Percentiles rank a stretch among this genome's conserved stretches.
Evolutionary conservation across 2,797 vertebrate species (phyloP).

Genomic region (Merluccius polli): DNA sequence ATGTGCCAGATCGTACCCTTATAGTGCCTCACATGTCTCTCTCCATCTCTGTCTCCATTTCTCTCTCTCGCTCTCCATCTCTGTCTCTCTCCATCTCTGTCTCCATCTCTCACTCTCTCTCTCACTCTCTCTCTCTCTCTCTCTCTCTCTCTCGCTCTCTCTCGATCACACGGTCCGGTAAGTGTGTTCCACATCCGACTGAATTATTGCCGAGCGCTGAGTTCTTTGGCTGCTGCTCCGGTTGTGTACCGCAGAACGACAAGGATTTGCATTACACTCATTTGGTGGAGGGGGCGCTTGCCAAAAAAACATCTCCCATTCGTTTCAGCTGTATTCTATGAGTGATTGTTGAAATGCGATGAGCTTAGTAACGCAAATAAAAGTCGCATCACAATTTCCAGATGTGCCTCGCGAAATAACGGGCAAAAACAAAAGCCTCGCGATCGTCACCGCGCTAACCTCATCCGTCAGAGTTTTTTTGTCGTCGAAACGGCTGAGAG

Average conservation of each 20-base stretch:
- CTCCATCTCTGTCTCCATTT: constrained; percentile 17
- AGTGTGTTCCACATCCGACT: constrained; percentile 63
- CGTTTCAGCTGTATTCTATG: constrained; percentile 74
- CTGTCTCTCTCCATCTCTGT: constrained; percentile 23
- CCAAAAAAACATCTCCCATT: constrained; percentile 72
- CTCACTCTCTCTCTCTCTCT: constrained; percentile 12
- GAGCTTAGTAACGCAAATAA: constrained; percentile 78
- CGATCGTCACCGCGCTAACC: constrained; percentile 57
- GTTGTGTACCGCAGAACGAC: constrained; percentile 69
- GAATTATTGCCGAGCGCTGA: constrained; percentile 66
- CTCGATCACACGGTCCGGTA: constrained; percentile 21
- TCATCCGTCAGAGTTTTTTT: constrained; percentile 63
- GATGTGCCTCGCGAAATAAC: constrained; percentile 66
- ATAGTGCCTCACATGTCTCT: constrained; percentile 47
- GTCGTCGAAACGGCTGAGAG: constrained; percentile 38
- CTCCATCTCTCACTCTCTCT: constrained; percentile 26
- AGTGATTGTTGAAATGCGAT: constrained; percentile 75
- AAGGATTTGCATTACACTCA: constrained; percentile 73
- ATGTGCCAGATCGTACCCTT: constrained; percentile 54
- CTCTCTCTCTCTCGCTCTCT: constrained; percentile 30
- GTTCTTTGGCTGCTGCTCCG: constrained; percentile 61
- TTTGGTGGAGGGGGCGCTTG: constrained; percentile 42
- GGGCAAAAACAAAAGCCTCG: constrained; percentile 50
- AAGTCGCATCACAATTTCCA: constrained; percentile 77
- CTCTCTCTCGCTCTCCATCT: constrained; percentile 35